Evolutionary conservation across 2,888 invertebrate genomes (phyloP).

Genomic region (Sturmia bella): DNA sequence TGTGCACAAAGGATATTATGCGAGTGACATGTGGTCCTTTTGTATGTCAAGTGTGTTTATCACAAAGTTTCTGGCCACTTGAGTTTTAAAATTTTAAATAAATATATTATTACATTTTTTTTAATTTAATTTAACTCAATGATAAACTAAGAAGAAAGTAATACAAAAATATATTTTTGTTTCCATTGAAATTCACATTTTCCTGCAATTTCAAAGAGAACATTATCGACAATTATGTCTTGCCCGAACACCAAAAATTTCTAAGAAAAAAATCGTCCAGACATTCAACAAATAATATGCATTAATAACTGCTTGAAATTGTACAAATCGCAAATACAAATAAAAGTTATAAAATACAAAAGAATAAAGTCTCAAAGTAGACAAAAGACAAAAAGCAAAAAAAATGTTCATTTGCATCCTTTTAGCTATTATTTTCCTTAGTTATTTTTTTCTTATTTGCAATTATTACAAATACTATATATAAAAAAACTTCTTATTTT

Average conservation of each 20-base stretch:
- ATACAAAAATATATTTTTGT: too few relatives aligned
- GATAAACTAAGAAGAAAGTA: too few relatives aligned
- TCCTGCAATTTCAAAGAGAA: not conserved
- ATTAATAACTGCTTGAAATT: not conserved
- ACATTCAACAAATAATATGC: constrained; percentile 51
- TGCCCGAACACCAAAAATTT: not conserved
- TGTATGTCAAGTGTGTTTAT: not conserved
- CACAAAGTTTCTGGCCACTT: too few relatives aligned
- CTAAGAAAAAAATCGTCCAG: constrained; percentile 1
- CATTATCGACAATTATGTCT: not conserved
- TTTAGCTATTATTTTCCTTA: not conserved
- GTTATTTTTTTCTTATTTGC: too few relatives aligned
- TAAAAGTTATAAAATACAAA: constrained; percentile 5
- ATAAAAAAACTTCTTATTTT: too few relatives aligned
- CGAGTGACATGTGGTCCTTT: constrained; percentile 45
- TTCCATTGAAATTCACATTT: not conserved
- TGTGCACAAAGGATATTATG: constrained; percentile 23
- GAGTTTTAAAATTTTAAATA: too few relatives aligned
- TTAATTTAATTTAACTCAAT: too few relatives aligned
- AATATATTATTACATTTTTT: too few relatives aligned
- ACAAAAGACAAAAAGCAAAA: not conserved
- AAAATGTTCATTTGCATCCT: not conserved
- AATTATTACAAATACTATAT: too few relatives aligned
- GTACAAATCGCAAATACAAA: constrained; percentile 24
- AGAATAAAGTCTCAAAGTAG: not conserved